These are phyloP conservation scores for Anthopleura sola DNA, from an alignment of 64 coral and sea anemone genomes.

Conservation along the genomic window DNA sequence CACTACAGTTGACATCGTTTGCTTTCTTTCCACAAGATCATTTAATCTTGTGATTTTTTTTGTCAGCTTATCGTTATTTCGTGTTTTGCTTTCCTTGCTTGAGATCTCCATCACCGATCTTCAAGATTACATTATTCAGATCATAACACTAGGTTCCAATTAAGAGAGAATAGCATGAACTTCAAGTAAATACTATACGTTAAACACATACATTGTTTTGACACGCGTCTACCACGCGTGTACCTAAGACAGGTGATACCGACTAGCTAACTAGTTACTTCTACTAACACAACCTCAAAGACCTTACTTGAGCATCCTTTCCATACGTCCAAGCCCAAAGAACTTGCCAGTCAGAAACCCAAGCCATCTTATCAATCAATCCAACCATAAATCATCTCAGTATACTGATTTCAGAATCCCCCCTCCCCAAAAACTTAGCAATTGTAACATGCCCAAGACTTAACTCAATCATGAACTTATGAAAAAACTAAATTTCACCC, in stretches of 20 bases:
- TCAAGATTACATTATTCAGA: constrained; percentile 50
- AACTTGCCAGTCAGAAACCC: background rate
- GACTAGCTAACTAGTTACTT: background rate
- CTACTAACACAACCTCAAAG: background rate
- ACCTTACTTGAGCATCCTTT: background rate
- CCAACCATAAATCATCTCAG: background rate
- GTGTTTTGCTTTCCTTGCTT: constrained; percentile 44
- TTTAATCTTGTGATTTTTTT: background rate
- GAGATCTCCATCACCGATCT: constrained; percentile 53
- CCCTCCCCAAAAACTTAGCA: background rate
- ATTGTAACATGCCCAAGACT: constrained; percentile 18
- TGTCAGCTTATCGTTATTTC: constrained; percentile 36
- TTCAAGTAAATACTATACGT: constrained; percentile 60
- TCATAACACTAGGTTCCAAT: constrained; percentile 74
- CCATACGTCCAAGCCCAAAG: background rate
- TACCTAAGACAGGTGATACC: constrained; percentile 60
- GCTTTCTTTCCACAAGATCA: background rate
- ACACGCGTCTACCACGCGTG: constrained; percentile 85
- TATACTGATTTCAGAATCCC: background rate
- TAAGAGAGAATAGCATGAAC: constrained; percentile 74
- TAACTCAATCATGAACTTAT: constrained; percentile 81
- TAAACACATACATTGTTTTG: constrained; percentile 71
- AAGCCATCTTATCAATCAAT: background rate
- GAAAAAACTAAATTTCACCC: constrained; percentile 73
- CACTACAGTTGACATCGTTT: constrained; percentile 54